Conservation (phyloP, 2,888 invertebrate genomes). For the Strigamia maritima region DNA sequence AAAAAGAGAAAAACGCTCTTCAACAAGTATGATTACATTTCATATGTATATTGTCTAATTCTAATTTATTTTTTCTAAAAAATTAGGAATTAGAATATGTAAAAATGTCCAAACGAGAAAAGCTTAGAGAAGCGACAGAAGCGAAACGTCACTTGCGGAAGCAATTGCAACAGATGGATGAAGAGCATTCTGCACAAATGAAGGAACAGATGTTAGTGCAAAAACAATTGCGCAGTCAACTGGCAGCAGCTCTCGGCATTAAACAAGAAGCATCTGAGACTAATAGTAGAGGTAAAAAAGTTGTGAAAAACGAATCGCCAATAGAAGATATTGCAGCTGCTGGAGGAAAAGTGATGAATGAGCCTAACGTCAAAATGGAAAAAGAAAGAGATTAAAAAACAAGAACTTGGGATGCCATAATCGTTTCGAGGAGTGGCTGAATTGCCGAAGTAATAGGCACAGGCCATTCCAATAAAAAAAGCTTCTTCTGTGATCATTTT, state of each 20-base stretch:
- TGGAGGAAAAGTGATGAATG: slow-evolving; percentile 32
- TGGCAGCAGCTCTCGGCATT: slow-evolving; percentile 12
- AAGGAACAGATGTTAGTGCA: slow-evolving; percentile 29
- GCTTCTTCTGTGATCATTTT: slow-evolving; percentile 4
- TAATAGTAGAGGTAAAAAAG: not conserved
- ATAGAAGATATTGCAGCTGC: slow-evolving; percentile 22
- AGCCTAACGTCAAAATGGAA: not conserved
- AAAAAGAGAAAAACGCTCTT: not conserved
- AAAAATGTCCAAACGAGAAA: slow-evolving; percentile 36
- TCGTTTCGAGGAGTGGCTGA: not conserved
- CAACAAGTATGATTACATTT: slow-evolving; percentile 22
- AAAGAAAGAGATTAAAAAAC: not conserved
- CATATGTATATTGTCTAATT: not conserved
- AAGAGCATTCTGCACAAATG: slow-evolving; percentile 34
- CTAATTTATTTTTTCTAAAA: not conserved
- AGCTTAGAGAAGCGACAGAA: slow-evolving; percentile 40
- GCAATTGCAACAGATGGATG: slow-evolving; percentile 39
- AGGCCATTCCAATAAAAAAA: not conserved
- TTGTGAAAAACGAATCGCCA: not conserved
- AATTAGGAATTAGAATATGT: slow-evolving; percentile 40
- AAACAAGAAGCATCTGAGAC: not conserved
- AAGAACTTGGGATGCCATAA: not conserved
- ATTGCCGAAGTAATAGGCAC: not conserved
- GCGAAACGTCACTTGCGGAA: slow-evolving; percentile 40
- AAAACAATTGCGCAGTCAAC: slow-evolving; percentile 15